Conservation (phyloP, 2,113 vertebrate species). For the Clarias gariepinus region DNA sequence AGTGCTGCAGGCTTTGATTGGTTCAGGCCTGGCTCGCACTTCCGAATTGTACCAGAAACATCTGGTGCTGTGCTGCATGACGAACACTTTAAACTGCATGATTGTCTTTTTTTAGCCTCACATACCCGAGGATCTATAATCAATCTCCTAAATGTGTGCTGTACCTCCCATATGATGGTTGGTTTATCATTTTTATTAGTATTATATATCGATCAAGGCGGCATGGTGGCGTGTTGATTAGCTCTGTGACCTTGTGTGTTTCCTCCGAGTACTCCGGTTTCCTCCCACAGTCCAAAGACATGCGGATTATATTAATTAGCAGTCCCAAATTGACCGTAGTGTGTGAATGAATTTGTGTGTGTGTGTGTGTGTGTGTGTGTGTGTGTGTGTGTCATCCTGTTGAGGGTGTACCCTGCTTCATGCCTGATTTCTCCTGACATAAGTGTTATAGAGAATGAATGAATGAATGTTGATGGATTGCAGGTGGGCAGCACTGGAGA, state of each 20-base stretch:
- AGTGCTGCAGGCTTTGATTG: slow-evolving; percentile 54
- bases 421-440: too few relatives aligned
- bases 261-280: too few relatives aligned
- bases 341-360: too few relatives aligned
- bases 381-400: too few relatives aligned
- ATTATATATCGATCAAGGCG: too few relatives aligned
- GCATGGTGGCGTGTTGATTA: too few relatives aligned
- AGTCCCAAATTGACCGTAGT: too few relatives aligned
- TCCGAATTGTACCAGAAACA: slow-evolving; percentile 32
- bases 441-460: not conserved
- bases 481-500: slow-evolving; percentile 84
- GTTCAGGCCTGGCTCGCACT: slow-evolving; percentile 48
- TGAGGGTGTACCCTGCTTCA: too few relatives aligned
- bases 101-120: slow-evolving; percentile 7
- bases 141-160: not conserved
- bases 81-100: slow-evolving; percentile 38
- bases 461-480: not conserved
- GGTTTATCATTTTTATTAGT: not conserved
- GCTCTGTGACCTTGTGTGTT: too few relatives aligned
- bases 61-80: slow-evolving; percentile 42
- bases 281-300: too few relatives aligned
- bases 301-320: too few relatives aligned
- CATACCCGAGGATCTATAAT: not conserved
- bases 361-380: too few relatives aligned
- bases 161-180: not conserved